These are phyloP conservation scores for Tyto alba DNA, from an alignment of 2,113 vertebrate species.

Conservation along the genomic window DNA sequence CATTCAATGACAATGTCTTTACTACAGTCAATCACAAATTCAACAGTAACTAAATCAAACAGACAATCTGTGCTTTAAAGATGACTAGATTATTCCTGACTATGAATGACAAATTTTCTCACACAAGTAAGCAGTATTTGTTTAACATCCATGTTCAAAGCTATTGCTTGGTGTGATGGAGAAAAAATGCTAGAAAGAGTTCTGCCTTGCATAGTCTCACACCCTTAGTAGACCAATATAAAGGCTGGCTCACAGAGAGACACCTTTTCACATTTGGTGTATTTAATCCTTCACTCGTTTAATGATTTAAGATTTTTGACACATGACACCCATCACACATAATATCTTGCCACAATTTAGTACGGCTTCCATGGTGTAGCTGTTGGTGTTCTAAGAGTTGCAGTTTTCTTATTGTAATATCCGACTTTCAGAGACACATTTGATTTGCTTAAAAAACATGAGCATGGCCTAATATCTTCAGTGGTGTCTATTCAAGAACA, in stretches of 20 bases:
- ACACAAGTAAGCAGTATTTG: constrained; percentile 26
- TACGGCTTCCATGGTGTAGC: neutral
- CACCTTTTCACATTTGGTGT: neutral
- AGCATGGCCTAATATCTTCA: neutral
- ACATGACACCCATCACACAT: neutral
- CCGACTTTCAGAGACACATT: neutral
- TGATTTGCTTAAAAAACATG: neutral
- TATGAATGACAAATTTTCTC: constrained; percentile 17
- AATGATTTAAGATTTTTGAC: neutral
- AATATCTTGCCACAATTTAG: neutral
- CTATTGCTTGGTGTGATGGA: neutral
- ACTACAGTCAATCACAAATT: neutral
- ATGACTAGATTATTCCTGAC: constrained; percentile 16
- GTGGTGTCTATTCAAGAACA: neutral
- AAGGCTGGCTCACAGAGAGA: neutral
- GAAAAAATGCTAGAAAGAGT: neutral
- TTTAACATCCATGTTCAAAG: neutral
- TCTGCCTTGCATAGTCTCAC: neutral
- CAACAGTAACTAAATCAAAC: neutral
- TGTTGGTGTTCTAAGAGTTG: neutral
- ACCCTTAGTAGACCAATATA: neutral
- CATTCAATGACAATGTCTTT: neutral
- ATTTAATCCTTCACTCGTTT: neutral
- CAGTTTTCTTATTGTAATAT: neutral
- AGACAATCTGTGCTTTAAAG: constrained; percentile 6